Conservation (phyloP, 2,888 invertebrate species). For the Melinaea menophilus region DNA sequence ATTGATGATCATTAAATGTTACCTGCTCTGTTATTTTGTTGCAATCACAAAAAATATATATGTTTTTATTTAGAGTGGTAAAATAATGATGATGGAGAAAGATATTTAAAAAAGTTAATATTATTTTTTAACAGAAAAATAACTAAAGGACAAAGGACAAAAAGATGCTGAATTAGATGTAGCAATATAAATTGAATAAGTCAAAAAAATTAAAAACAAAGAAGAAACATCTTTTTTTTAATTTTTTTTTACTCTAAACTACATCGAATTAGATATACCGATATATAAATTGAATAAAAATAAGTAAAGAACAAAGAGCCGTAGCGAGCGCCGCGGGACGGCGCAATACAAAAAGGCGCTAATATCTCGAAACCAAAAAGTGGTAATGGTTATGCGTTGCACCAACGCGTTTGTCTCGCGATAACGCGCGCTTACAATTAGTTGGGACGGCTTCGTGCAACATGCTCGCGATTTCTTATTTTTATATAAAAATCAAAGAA, state of each 20-base stretch:
- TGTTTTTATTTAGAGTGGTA: no score
- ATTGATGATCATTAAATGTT: conserved; percentile 20
- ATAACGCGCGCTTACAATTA: conserved; percentile 78
- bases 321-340: conserved; percentile 44
- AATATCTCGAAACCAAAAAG: conserved; percentile 75
- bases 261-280: not conserved
- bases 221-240: no score
- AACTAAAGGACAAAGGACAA: no score
- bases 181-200: not conserved
- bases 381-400: conserved; percentile 77
- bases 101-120: no score
- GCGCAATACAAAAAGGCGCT: conserved; percentile 76
- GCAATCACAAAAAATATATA: no score
- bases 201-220: not conserved
- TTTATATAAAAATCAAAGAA: not conserved
- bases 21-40: not conserved
- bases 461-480: conserved; percentile 20
- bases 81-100: no score
- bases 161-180: not conserved
- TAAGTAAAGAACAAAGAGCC: conserved; percentile 35
- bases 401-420: conserved; percentile 76
- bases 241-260: no score
- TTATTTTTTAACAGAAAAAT: no score
- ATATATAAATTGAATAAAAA: conserved; percentile 16
- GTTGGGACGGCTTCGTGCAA: conserved; percentile 55